Percentiles rank a stretch among this genome's conserved stretches.
Conservation (phyloP, 2,888 invertebrate species). For the Villa cingulata region DNA sequence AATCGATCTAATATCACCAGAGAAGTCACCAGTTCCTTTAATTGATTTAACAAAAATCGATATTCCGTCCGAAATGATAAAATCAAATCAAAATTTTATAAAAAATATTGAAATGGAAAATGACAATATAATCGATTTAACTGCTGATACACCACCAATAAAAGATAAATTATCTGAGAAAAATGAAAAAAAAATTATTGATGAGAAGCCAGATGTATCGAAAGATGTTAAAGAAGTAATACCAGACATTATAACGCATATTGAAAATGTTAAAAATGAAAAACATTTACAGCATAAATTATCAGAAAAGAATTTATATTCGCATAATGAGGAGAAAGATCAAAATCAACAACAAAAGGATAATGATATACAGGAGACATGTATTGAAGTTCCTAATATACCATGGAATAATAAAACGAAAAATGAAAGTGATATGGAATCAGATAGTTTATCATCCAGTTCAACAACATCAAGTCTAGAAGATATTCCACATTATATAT, state of each 20-base stretch:
- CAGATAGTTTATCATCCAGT: conserved; percentile 37
- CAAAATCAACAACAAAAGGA: conserved; percentile 11
- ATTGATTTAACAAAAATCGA: conserved; percentile 27
- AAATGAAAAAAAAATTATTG: neutral
- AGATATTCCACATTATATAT: conserved; percentile 35
- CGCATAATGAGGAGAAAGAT: no score
- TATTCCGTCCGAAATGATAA: conserved; percentile 22
- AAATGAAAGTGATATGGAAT: conserved; percentile 41
- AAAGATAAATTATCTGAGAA: neutral
- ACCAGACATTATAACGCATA: conserved; percentile 32
- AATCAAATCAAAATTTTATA: conserved; percentile 21
- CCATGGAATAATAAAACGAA: conserved; percentile 33
- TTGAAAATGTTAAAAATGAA: conserved; percentile 18
- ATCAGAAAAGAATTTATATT: neutral
- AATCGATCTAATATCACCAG: conserved; percentile 33
- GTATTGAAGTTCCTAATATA: conserved; percentile 47
- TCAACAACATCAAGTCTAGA: conserved; percentile 38
- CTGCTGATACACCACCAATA: neutral
- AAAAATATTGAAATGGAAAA: conserved; percentile 14
- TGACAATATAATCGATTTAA: conserved; percentile 12
- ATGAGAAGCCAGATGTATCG: conserved; percentile 28
- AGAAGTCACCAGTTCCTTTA: conserved; percentile 26
- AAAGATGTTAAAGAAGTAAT: conserved; percentile 30
- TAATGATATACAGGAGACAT: conserved; percentile 41
- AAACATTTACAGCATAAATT: conserved; percentile 2